phyloP scores from a whole-genome alignment of 2,888 invertebrate genomes.

The Quadroppia sp. region DNA sequence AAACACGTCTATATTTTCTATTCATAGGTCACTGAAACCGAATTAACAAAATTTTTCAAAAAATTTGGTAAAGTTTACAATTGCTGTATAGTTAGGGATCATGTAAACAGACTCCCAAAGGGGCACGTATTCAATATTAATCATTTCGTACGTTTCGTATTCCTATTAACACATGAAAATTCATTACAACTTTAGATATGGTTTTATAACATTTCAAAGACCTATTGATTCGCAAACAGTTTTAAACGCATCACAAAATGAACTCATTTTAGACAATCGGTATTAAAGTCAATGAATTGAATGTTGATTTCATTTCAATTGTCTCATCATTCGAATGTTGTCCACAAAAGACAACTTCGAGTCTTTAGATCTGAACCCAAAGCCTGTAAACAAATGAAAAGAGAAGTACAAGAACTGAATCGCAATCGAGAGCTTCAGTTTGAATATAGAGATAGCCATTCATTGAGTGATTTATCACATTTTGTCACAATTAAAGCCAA shows the following conservation, averaged over 20 bases:
- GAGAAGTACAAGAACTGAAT: slow-evolving; percentile 44
- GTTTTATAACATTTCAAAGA: slow-evolving; percentile 47
- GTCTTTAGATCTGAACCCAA: slow-evolving; percentile 46
- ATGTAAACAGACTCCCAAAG: slow-evolving; percentile 44
- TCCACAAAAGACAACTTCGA: slow-evolving; percentile 39
- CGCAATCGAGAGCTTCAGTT: background rate
- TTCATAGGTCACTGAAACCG: slow-evolving; percentile 44
- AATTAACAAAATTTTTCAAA: slow-evolving; percentile 44
- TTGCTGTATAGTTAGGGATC: slow-evolving; percentile 46
- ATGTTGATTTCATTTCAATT: background rate
- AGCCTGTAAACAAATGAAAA: slow-evolving; percentile 44
- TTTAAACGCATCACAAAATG: slow-evolving; percentile 41
- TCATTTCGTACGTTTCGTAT: background rate
- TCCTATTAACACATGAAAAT: background rate
- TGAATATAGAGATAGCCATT: background rate
- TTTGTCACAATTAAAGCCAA: background rate
- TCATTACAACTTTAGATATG: slow-evolving; percentile 40
- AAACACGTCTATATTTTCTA: background rate
- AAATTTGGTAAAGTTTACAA: slow-evolving; percentile 47
- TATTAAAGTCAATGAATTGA: slow-evolving; percentile 23
- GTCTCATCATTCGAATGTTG: background rate
- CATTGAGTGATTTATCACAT: background rate
- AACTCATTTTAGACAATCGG: slow-evolving; percentile 44
- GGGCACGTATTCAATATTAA: slow-evolving; percentile 41
- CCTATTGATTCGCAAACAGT: slow-evolving; percentile 45